phyloP scores from a whole-genome alignment of 2,888 invertebrate species.

The Dioctria rufipes region DNA sequence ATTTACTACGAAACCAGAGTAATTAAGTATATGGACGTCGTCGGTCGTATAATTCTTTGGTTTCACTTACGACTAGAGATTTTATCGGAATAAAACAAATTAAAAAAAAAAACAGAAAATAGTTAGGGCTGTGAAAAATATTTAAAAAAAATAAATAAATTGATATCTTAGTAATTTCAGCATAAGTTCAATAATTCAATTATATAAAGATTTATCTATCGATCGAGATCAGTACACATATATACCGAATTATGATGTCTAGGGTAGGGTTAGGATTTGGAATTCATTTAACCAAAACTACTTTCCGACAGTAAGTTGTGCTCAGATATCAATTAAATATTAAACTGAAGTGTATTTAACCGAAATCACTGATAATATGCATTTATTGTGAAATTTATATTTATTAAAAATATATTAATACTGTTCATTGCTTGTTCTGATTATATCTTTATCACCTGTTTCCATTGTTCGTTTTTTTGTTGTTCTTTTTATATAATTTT shows the following conservation, averaged over 20 bases:
- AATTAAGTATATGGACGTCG: not conserved
- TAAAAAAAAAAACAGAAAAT: conserved; percentile 26
- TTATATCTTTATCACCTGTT: too few relatives aligned
- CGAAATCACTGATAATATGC: conserved; percentile 45
- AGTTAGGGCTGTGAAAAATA: conserved; percentile 46
- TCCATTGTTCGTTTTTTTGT: too few relatives aligned
- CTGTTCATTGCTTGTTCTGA: conserved; percentile 14
- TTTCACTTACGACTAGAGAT: conserved; percentile 24
- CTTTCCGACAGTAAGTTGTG: conserved; percentile 28
- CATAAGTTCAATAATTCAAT: conserved; percentile 30
- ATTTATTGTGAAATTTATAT: conserved; percentile 50
- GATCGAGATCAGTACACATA: not conserved
- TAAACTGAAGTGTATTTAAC: conserved; percentile 29
- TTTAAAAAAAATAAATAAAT: not conserved
- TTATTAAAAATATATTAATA: conserved; percentile 45
- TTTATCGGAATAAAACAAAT: conserved; percentile 30
- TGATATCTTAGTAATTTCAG: conserved; percentile 32
- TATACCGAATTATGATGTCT: not conserved
- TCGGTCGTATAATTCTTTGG: conserved; percentile 27
- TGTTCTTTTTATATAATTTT: too few relatives aligned
- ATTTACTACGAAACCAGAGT: conserved; percentile 5
- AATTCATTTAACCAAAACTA: not conserved
- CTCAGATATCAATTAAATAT: conserved; percentile 29
- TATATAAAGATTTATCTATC: not conserved
- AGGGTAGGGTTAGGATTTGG: conserved; percentile 15